Evolutionary conservation across 2,888 invertebrate species (phyloP).

Genomic region (Mesoligia furuncula): DNA sequence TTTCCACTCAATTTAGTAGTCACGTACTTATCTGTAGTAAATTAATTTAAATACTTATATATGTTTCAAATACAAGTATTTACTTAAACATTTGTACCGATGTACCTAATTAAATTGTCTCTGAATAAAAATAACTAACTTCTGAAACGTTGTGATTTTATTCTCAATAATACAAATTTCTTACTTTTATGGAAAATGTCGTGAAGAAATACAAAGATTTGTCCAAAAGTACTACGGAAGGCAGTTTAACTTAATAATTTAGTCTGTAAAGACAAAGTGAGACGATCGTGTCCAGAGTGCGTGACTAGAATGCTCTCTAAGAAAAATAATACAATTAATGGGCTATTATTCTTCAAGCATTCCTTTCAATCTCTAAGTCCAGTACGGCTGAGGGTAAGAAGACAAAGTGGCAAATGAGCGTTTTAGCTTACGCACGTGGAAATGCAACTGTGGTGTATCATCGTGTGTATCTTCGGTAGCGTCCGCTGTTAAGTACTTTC

Average conservation of each 20-base stretch:
- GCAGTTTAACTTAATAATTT: conserved; percentile 46
- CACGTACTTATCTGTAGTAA: conserved; percentile 53
- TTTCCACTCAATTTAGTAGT: conserved; percentile 64
- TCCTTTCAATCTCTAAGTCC: conserved; percentile 15
- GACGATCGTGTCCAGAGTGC: conserved; percentile 23
- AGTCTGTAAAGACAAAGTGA: conserved; percentile 50
- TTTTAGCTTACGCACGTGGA: background rate
- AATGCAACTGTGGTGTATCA: background rate
- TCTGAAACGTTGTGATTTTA: conserved; percentile 45
- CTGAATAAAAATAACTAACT: conserved; percentile 68
- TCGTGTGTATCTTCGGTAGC: background rate
- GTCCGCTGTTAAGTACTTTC: background rate
- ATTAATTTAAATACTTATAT: conserved; percentile 59
- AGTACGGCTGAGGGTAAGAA: background rate
- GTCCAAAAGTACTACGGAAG: conserved; percentile 13
- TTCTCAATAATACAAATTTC: conserved; percentile 19
- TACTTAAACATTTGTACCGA: conserved; percentile 66
- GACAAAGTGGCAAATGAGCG: background rate
- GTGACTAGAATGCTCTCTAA: conserved; percentile 33
- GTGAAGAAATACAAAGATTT: conserved; percentile 24
- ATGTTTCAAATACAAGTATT: conserved; percentile 65
- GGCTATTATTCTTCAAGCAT: conserved; percentile 14
- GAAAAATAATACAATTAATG: conserved; percentile 42
- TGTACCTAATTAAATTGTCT: conserved; percentile 63
- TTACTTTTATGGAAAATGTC: background rate